Evolutionary conservation across 2,888 invertebrate genomes (phyloP).

Genomic region (Stenolophus ochropezus): DNA sequence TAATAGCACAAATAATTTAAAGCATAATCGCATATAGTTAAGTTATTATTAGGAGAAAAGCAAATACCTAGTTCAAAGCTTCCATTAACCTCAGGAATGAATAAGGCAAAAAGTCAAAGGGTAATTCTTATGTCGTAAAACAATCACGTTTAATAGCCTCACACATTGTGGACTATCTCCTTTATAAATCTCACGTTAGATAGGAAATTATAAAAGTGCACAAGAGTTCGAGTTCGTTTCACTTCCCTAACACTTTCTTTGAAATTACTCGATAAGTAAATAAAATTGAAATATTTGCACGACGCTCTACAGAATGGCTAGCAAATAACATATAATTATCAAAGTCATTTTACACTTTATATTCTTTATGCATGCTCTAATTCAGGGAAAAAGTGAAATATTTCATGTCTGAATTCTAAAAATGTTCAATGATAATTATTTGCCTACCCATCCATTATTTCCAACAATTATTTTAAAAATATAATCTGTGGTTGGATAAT

Average conservation of each 20-base stretch:
- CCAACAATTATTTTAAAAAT: too few relatives aligned
- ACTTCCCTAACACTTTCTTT: slow-evolving; percentile 16
- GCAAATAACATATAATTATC: neutral
- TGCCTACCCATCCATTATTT: too few relatives aligned
- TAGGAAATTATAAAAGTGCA: slow-evolving; percentile 2
- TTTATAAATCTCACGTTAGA: neutral
- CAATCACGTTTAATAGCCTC: slow-evolving; percentile 30
- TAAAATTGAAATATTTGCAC: neutral
- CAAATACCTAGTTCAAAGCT: neutral
- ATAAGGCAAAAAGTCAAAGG: neutral
- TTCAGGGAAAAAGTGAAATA: neutral
- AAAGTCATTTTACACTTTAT: neutral
- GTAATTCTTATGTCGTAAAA: neutral
- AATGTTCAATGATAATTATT: too few relatives aligned
- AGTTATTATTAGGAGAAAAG: slow-evolving; percentile 42
- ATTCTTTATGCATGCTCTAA: neutral
- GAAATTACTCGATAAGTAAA: neutral
- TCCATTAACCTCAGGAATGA: neutral
- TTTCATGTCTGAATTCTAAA: neutral
- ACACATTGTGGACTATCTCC: neutral
- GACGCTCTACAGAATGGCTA: neutral
- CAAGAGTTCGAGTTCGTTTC: neutral
- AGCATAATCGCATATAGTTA: too few relatives aligned
- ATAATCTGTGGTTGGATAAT: too few relatives aligned
- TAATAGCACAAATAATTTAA: slow-evolving; percentile 19